Conservation (phyloP, 2,888 invertebrate species). For the Ichneumon xanthorius region DNA sequence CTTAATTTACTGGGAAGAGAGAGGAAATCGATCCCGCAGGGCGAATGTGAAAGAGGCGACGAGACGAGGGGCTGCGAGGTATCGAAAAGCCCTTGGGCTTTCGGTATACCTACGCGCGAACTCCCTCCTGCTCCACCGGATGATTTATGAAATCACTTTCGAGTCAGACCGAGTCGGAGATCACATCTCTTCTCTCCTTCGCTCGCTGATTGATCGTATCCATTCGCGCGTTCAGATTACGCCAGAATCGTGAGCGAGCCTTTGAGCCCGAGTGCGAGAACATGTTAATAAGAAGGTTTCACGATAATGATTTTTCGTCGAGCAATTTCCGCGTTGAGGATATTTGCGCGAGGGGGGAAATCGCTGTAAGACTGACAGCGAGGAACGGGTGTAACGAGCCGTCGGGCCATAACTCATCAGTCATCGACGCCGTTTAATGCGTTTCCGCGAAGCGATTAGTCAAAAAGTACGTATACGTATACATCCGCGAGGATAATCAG, state of each 20-base stretch:
- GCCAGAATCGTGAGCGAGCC: constrained; percentile 47
- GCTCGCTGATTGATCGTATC: constrained; percentile 63
- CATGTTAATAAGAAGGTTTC: constrained; percentile 62
- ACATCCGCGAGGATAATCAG: constrained; percentile 3
- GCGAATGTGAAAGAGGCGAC: constrained; percentile 42
- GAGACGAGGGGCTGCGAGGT: constrained; percentile 48
- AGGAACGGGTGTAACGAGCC: constrained; percentile 12
- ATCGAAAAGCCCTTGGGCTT: constrained; percentile 66
- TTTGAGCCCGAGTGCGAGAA: constrained; percentile 27
- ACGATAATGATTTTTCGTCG: constrained; percentile 57
- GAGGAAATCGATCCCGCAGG: constrained; percentile 51
- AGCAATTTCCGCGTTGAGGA: constrained; percentile 42
- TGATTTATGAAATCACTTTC: constrained; percentile 69
- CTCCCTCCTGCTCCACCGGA: constrained; percentile 44
- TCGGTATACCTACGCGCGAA: constrained; percentile 34
- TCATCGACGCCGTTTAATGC: constrained; percentile 55
- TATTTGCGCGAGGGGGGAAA: constrained; percentile 24
- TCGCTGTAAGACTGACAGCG: constrained; percentile 12
- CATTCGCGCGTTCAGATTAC: constrained; percentile 63
- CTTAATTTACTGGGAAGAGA: constrained; percentile 62
- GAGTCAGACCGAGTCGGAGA: constrained; percentile 57
- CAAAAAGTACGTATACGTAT: constrained; percentile 22
- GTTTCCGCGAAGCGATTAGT: constrained; percentile 58
- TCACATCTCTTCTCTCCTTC: constrained; percentile 46
- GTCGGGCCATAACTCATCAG: constrained; percentile 42